Conservation (phyloP, 1,140 invertebrate species). For the Magallana ariakensis region DNA sequence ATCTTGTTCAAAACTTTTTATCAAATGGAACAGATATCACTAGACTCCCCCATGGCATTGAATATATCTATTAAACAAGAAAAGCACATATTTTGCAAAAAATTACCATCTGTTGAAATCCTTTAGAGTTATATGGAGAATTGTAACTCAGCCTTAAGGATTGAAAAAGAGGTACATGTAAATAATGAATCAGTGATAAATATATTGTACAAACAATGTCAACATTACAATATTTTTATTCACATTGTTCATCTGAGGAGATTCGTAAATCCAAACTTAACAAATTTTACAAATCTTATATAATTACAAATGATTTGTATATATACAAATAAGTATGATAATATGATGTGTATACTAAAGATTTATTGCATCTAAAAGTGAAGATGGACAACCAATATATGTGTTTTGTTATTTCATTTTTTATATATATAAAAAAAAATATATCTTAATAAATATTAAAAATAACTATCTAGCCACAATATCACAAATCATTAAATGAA, state of each 20-base stretch:
- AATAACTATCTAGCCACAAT: constrained; percentile 21
- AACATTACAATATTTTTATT: neutral
- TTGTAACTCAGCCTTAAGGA: no score
- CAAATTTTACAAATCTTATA: neutral
- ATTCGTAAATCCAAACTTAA: neutral
- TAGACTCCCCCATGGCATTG: no score
- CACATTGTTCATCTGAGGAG: constrained; percentile 12
- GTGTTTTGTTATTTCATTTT: neutral
- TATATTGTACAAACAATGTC: neutral
- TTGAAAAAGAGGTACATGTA: no score
- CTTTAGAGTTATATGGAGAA: no score
- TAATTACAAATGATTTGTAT: neutral
- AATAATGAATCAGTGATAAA: no score
- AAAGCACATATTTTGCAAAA: no score
- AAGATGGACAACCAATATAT: neutral
- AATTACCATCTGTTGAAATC: no score
- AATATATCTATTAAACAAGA: no score
- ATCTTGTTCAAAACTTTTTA: no score
- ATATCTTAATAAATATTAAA: neutral
- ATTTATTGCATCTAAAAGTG: constrained; percentile 21
- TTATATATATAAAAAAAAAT: constrained; percentile 10
- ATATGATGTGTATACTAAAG: neutral
- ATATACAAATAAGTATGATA: neutral
- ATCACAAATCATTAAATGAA: neutral
- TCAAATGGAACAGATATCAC: no score